Base-by-base conservation (phyloP, 2,888 invertebrate genomes). In the Epistrophella euchroma region DNA sequence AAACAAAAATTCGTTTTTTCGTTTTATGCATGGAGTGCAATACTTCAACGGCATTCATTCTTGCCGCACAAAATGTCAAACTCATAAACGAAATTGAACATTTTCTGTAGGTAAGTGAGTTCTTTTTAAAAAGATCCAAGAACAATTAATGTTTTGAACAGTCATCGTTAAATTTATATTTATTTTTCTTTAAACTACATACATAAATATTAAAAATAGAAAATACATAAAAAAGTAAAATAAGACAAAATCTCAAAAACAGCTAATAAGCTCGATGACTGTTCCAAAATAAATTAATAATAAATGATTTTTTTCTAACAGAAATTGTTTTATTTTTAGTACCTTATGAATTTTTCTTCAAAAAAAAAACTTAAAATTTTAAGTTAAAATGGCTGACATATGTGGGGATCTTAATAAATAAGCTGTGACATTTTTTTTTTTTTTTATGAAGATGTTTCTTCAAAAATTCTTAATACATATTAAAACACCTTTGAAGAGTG, bases 221-320 rank as follows among this genome's bases (percentile, higher is more conserved):
- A 66, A 64, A 43, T 17, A 56, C 5, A 64, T 45, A 35, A 47
- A 47, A 43, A 64, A n/a, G n/a, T 2, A 64, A 64, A 64, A 32
- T 17, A 45, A 47, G 17, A 37, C n/a, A 17, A 45, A 73, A 19
- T 66, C 37, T 58, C 17, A n/a, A 68, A 72, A 70, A 62, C 73
- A 66, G 37, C 82, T 73, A 77, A 77, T 73, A 72, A 74, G 82
- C 74, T 71, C 25, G 78, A 71, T 84, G 83, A 78, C 73, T 83
- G 32, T 58, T 74, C 56, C 78, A 78, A 78, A 74, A 83, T 62
- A 64, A 50, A 17, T 66, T 13, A 55, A 74, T 78, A 78, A 78
- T 84, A 78, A 74, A 78, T 84, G 50, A 25, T 50, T 71, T 78
- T 70, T 55, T 45, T 32, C 2, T 4, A n/a, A 22, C 77, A 45